Conservation (phyloP, 2,888 invertebrate species). For the Phaedon cochleariae region DNA sequence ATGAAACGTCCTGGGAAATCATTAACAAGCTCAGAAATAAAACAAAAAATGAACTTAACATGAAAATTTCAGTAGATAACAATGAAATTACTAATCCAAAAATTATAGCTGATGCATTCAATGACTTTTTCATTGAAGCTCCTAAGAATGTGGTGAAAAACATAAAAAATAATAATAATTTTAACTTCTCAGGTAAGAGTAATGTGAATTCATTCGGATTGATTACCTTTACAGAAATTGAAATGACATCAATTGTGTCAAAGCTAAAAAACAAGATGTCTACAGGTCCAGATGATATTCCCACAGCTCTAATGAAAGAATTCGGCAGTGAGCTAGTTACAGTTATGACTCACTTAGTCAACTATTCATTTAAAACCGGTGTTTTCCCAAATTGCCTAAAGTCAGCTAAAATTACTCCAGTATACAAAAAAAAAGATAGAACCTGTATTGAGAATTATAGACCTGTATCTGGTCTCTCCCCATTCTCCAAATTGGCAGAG, state of each 20-base stretch:
- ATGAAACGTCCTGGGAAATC: constrained; percentile 1
- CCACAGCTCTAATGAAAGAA: not conserved
- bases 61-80: not conserved
- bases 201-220: not conserved
- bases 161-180: not conserved
- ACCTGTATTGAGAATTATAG: not conserved
- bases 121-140: not conserved
- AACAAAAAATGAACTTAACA: not conserved
- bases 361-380: not conserved
- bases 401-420: not conserved
- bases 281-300: constrained; percentile 1
- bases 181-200: not conserved
- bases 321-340: not conserved
- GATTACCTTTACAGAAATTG: not conserved
- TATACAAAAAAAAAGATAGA: constrained; percentile 2
- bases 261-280: constrained; percentile 2
- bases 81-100: not conserved
- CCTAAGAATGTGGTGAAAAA: not conserved
- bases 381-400: not conserved
- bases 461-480: not conserved
- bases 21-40: not conserved
- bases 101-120: not conserved
- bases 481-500: too few species aligned
- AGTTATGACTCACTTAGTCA: not conserved
- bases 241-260: not conserved